Evolutionary conservation across 2,113 vertebrate species (phyloP).

Genomic region (Xyliphius kryptos): DNA sequence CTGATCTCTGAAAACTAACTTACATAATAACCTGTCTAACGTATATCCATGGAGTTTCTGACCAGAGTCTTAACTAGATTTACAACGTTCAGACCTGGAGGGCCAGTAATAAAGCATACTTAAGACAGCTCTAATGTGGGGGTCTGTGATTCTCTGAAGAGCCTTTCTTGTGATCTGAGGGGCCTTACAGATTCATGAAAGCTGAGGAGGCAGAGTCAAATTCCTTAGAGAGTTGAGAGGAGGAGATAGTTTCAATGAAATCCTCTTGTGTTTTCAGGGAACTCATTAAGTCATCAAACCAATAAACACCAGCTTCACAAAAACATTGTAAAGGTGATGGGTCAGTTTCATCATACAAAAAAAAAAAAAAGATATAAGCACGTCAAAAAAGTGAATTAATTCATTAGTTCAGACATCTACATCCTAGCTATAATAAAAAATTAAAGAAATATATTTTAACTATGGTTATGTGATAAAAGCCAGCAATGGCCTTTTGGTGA

Average conservation of each 20-base stretch:
- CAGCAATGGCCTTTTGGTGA: too few species aligned
- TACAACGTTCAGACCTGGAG: not conserved
- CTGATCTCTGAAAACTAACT: too few species aligned
- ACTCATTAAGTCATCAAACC: constrained; percentile 15
- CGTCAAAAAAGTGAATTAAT: too few species aligned
- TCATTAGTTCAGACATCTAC: too few species aligned
- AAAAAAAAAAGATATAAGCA: too few species aligned
- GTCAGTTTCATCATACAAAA: not conserved
- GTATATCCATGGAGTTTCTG: not conserved
- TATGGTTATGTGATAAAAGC: too few species aligned
- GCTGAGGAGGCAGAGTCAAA: constrained; percentile 20
- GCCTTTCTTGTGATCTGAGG: constrained; percentile 11
- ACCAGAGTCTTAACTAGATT: not conserved
- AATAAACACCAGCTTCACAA: constrained; percentile 16
- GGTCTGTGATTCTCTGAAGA: not conserved
- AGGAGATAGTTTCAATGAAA: constrained; percentile 20
- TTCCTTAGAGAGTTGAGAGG: constrained; percentile 19
- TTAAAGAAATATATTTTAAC: too few species aligned
- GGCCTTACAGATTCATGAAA: constrained; percentile 23
- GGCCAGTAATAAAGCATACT: not conserved
- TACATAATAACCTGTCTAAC: too few species aligned
- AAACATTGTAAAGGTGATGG: constrained; percentile 22
- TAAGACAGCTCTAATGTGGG: constrained; percentile 5
- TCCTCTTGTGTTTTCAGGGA: constrained; percentile 17
- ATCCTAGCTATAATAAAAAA: too few species aligned